phyloP scores from a whole-genome alignment of 2,113 vertebrate species.

The Menura novaehollandiae region DNA sequence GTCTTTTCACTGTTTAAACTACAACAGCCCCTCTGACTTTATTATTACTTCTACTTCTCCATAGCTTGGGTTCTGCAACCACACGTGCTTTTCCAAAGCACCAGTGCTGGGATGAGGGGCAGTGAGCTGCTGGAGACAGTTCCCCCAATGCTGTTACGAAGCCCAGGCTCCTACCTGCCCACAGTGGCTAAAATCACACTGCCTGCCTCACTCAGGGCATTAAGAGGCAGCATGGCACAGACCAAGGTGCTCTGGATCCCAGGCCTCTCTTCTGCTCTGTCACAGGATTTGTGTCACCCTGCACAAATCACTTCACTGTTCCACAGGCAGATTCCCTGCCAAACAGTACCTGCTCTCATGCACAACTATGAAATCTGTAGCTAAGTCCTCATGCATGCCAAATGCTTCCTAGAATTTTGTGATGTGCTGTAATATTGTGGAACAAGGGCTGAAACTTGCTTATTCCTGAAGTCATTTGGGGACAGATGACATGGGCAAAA shows the following conservation, averaged over 20 bases:
- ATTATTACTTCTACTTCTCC: background rate
- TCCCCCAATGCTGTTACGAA: accelerated
- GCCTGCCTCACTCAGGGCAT: accelerated
- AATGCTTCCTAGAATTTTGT: background rate
- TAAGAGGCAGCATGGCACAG: accelerated
- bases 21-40: background rate
- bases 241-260: background rate
- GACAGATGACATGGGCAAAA: slow-evolving; percentile 36
- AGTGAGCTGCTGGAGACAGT: background rate
- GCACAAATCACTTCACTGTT: background rate
- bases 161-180: background rate
- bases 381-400: background rate
- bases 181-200: background rate
- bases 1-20: background rate
- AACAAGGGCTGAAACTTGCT: background rate
- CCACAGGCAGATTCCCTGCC: background rate
- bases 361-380: background rate
- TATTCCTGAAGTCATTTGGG: slow-evolving; percentile 41
- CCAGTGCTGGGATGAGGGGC: accelerated
- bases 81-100: background rate
- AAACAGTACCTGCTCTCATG: background rate
- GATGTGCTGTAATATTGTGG: background rate
- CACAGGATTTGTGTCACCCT: background rate
- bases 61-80: accelerated
- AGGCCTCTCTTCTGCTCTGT: background rate